Evolutionary conservation across 2,888 invertebrate genomes (phyloP).

Genomic region (Pollenia labialis): DNA sequence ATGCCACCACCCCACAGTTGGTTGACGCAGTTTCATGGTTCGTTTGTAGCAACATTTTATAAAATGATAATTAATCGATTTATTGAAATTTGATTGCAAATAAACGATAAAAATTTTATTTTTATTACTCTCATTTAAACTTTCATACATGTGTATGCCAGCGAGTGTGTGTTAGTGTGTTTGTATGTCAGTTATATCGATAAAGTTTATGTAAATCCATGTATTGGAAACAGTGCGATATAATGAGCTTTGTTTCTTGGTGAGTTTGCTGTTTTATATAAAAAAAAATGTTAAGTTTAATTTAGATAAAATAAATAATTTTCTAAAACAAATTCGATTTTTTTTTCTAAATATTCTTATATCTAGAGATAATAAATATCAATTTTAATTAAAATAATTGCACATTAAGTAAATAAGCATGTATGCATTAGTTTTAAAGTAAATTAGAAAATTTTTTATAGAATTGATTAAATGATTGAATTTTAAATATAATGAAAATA

Average conservation of each 20-base stretch:
- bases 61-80: constrained; percentile 72
- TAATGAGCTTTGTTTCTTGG: not conserved
- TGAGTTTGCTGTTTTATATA: constrained; percentile 22
- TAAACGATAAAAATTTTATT: constrained; percentile 69
- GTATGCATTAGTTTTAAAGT: constrained; percentile 25
- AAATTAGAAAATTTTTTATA: not conserved
- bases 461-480: not conserved
- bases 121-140: constrained; percentile 57
- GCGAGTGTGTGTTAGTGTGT: not conserved
- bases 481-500: not conserved
- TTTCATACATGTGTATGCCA: constrained; percentile 6
- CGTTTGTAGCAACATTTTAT: constrained; percentile 50
- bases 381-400: constrained; percentile 24
- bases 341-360: constrained; percentile 1
- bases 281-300: constrained; percentile 29
- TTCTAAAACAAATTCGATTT: not conserved
- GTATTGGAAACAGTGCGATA: not conserved
- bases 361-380: constrained; percentile 20
- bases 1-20: constrained; percentile 45
- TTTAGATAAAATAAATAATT: constrained; percentile 25
- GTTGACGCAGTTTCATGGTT: constrained; percentile 52
- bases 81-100: constrained; percentile 72
- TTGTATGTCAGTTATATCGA: not conserved
- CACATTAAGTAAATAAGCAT: constrained; percentile 24
- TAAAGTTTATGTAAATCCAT: not conserved